Evolutionary conservation across 2,888 invertebrate species (phyloP), one percentile per base, ranked within the genome.

Genomic region (Hypercompe scribonia): DNA sequence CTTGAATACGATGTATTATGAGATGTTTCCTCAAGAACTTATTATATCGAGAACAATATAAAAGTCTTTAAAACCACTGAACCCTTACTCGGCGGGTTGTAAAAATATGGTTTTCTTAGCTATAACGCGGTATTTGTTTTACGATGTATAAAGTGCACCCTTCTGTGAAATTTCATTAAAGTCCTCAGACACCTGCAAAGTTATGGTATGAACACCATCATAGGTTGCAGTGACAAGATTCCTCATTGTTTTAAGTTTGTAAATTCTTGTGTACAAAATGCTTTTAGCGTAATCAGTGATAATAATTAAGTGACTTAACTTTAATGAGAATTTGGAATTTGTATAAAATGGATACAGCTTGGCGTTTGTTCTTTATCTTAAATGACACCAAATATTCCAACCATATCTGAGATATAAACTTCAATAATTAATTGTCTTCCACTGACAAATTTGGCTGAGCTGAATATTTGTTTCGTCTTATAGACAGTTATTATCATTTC

Each of bases 141-240:
- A 83, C 74, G 82, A 80, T 74, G 77, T 73, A 81, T 82, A 80
- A 82, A 83, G 73, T 68, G 74, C 73, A 72, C 11, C 72, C 75
- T 77, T 66, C 75, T 80, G 80, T 76, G 73, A 83, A 83, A 80
- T 83, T 80, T 83, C 74, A 81, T 81, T 80, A 77, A 80, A 83
- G 72, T 78, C 76, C 73, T 65, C 46, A 54, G 66, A 66, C 34
- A 54, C 39, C 63, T 68, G 18, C 0, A 66, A 28, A 24, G 18
- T 28, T 39, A 58, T 65, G 74, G 76, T 73, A 66, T 72, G 50
- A 72, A 63, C 63, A 46, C 61, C 34, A 61, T 11, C 66, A 46
- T 66, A 71, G 42, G 24, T n/a, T n/a, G 15, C n/a, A 28, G 36
- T 36, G n/a, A 54, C 8, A 28, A 34, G n/a, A 68, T 34, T 31